Evolutionary conservation across 2,888 invertebrate species (phyloP).

Genomic region (Zygothrica quintamaculata): DNA sequence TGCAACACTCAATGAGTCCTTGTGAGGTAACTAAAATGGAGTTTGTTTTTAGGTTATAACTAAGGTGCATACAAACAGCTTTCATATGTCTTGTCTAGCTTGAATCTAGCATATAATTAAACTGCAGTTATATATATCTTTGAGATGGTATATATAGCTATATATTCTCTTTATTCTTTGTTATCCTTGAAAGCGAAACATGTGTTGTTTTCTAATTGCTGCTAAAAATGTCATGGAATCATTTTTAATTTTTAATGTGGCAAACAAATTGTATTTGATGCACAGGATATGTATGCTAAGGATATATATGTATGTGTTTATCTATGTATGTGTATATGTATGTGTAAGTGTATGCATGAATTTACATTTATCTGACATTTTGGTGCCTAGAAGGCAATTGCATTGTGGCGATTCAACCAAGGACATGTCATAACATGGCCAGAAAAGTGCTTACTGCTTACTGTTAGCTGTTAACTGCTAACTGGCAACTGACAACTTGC

Average conservation of each 20-base stretch:
- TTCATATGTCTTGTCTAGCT: too few relatives aligned
- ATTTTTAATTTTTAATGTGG: conserved; percentile 17
- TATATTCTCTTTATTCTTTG: too few relatives aligned
- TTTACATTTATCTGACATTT: conserved; percentile 19
- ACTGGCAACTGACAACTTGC: conserved; percentile 23
- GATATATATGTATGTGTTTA: background rate
- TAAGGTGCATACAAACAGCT: too few relatives aligned
- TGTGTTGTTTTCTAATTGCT: conserved; percentile 8
- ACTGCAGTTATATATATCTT: too few relatives aligned
- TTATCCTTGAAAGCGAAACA: background rate
- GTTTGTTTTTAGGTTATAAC: too few relatives aligned
- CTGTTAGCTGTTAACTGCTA: too few relatives aligned
- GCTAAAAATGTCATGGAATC: conserved; percentile 6
- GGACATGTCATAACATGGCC: conserved; percentile 56
- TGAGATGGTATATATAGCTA: too few relatives aligned
- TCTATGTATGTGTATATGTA: background rate
- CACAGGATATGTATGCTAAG: conserved; percentile 12
- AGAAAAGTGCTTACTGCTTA: too few relatives aligned
- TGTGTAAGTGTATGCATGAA: too few relatives aligned
- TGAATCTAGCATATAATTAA: too few relatives aligned
- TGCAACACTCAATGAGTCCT: too few relatives aligned
- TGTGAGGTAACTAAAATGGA: too few relatives aligned
- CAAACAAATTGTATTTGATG: conserved; percentile 27
- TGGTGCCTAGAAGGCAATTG: conserved; percentile 18
- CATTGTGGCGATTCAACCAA: conserved; percentile 18